Evolutionary conservation across 2,113 vertebrate genomes (phyloP), one percentile per base, ranked within the genome.

Genomic region (Sander lucioperca): DNA sequence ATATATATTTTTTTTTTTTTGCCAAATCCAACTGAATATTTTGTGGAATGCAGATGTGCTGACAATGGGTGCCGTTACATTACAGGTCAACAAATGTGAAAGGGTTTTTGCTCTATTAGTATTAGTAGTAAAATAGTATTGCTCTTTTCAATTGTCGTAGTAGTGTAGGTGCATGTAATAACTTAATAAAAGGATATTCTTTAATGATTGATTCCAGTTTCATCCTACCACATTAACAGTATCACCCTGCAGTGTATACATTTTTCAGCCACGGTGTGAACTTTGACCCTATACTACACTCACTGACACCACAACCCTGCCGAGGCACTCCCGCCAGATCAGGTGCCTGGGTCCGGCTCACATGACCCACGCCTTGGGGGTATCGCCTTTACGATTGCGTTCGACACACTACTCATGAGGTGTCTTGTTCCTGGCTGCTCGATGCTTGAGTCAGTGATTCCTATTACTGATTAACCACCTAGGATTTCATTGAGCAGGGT

Each of bases 381-480:
- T 63, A 77, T 92, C 66, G 6, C 85, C 72, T 84, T 86, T 68
- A 83, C 43, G 25, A 88, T 74, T 4, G 23, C 18, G 21, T 63
- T 62, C 1, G 19, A 80, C 66, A 77, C 65, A 50, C 63, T 16
- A 59, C 71, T 86, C 39, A 19, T 59, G 65, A 82, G 83, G 91
- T 89, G 84, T 92, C 86, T 81, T 81, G 82, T 93, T 93, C 79
- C 50, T 62, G 48, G 68, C 54, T 27, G 63, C 73, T 84, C 25
- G 57, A 64, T 66, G 85, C 85, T 83, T 86, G 87, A 91, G 76
- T 89, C 82, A 77, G 76, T 87, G 71, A 86, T 89, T 92, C 80
- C 59, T 33, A 67, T 83, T 62, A 83, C 90, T 91, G 84, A 93
- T 90, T 91, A 89, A 86, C 79, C 80, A 73, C 74, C 64, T 13